These are phyloP conservation scores for Scelioninae gen. 2 DNA, from an alignment of 2,888 invertebrate genomes.

Conservation along the genomic window DNA sequence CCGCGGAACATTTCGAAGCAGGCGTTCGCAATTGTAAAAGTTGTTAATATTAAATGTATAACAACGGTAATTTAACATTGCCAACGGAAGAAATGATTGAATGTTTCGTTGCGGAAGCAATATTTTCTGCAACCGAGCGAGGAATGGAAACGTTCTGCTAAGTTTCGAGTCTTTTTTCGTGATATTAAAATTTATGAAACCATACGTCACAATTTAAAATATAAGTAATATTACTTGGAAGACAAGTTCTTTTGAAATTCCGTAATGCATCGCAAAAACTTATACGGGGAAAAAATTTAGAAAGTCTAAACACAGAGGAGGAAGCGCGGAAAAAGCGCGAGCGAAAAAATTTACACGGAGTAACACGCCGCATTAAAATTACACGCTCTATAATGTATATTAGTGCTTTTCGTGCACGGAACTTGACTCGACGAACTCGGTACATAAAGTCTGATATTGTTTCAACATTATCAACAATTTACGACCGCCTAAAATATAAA, in stretches of 20 bases:
- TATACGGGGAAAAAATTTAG: conserved; percentile 39
- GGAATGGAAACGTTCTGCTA: conserved; percentile 13
- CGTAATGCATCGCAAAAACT: conserved; percentile 53
- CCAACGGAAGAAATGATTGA: conserved; percentile 14
- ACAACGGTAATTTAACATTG: no score
- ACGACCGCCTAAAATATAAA: conserved; percentile 48
- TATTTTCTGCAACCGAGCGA: conserved; percentile 29
- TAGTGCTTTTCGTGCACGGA: conserved; percentile 21
- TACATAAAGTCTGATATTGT: conserved; percentile 48
- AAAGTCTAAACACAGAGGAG: conserved; percentile 29
- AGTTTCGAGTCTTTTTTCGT: conserved; percentile 33
- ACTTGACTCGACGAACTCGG: conserved; percentile 38
- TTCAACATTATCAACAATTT: conserved; percentile 50
- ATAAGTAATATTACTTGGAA: conserved; percentile 54
- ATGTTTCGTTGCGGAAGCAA: conserved; percentile 9
- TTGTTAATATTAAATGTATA: no score
- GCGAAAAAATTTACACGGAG: conserved; percentile 34
- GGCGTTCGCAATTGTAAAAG: no score
- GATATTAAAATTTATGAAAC: conserved; percentile 57
- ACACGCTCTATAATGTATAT: conserved; percentile 41
- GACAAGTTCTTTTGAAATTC: conserved; percentile 53
- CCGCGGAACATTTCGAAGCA: no score
- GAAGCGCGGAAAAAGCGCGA: conserved; percentile 13
- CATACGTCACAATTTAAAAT: conserved; percentile 54
- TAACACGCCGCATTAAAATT: conserved; percentile 45